Evolutionary conservation across 2,797 vertebrate species (phyloP), one percentile per base, ranked within the genome.

Genomic region (Buceros bicornis): DNA sequence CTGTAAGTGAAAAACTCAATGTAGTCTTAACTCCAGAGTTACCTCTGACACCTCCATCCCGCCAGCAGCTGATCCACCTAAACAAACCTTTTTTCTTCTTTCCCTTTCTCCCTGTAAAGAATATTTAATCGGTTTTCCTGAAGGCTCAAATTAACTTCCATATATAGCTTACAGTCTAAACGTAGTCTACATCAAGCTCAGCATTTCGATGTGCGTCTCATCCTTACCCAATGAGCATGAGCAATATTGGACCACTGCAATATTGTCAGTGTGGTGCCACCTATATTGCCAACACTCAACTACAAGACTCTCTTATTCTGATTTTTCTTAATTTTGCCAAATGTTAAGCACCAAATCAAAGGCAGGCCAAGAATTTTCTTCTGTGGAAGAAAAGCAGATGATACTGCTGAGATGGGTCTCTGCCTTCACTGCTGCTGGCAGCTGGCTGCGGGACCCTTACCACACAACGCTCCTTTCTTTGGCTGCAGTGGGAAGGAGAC

Each of bases 151-250:
- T 43, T 57, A 13, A 37, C 67, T 42, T 65, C 53, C 45, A 13
- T 20, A 7, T 20, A 26, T 2, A 47, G 17, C 15, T 85, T 40
- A 26, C 43, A 58, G 26, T 24, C 13, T 62, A 31, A 70, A 31
- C 10, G 16, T 15, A 56, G 33, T n/a, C 35, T n/a, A 7, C 61
- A 8, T 62, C 61, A 61, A 58, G 48, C 13, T 40, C 47, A 7
- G 40, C 35, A 53, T 74, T 91, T 43, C 60, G 56, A 2, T 54
- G 7, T 3, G 0, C 4, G 1, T 43, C 43, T 82, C 22, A 13
- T 50, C 19, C 43, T 48, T 48, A 19, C 11, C 26, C 73, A 4
- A 10, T 16, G 16, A 45, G 28, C 43, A 21, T 0, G 0, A 42
- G 48, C 40, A 48, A 1, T n/a, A 3, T 6, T 40, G 45, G 40